phyloP scores from a whole-genome alignment of 1,140 invertebrate species.

The Drosophila pachea region DNA sequence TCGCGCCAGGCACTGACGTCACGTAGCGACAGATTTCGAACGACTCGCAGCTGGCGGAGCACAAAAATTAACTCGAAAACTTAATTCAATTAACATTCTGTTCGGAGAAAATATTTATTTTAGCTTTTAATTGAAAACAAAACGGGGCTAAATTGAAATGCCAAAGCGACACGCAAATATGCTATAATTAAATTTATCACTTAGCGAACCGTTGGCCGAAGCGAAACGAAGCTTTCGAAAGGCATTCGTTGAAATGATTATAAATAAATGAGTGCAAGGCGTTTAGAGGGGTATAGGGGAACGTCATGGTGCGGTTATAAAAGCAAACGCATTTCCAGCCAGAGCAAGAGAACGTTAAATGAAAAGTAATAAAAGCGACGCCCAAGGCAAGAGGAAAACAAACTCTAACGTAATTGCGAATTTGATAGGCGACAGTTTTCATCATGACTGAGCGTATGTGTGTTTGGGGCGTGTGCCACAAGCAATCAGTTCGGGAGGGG shows the following conservation, averaged over 20 bases:
- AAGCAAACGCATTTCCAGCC: conserved; percentile 11
- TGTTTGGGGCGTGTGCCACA: conserved; percentile 9
- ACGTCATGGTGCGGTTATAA: neutral
- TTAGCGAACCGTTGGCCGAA: conserved; percentile 17
- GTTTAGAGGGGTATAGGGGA: neutral
- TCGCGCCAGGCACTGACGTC: conserved; percentile 13
- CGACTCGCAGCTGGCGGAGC: neutral
- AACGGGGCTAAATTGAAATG: conserved; percentile 39
- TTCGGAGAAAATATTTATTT: conserved; percentile 21
- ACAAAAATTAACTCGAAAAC: conserved; percentile 2
- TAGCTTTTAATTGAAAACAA: conserved; percentile 47
- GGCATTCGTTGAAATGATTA: conserved; percentile 45
- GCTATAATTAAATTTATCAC: conserved; percentile 63
- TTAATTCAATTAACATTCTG: conserved; percentile 11
- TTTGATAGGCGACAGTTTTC: conserved; percentile 42
- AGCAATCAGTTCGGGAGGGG: neutral
- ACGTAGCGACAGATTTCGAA: neutral
- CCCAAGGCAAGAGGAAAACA: conserved; percentile 7
- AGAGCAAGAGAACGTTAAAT: conserved; percentile 29
- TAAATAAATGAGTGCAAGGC: conserved; percentile 49
- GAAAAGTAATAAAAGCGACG: conserved; percentile 33
- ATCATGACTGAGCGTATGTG: conserved; percentile 16
- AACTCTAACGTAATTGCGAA: conserved; percentile 23
- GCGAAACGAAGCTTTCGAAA: conserved; percentile 20
- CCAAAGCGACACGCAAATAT: conserved; percentile 57